phyloP scores from a whole-genome alignment of 2,797 vertebrate genomes.

The Dendrocincla fuliginosa region DNA sequence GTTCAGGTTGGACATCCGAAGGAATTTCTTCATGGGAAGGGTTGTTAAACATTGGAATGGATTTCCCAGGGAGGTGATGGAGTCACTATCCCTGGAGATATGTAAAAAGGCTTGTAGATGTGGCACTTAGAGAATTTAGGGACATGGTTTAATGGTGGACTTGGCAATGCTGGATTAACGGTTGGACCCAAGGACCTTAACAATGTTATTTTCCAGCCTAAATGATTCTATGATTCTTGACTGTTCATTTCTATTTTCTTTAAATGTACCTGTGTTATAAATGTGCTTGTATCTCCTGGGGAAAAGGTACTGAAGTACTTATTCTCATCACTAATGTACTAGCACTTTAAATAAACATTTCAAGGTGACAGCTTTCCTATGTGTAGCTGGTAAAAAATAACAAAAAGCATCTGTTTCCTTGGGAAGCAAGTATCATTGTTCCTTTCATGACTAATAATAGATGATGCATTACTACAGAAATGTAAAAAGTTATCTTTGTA shows the following conservation, averaged over 20 bases:
- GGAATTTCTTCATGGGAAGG: background rate
- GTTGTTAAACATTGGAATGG: background rate
- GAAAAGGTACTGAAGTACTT: background rate
- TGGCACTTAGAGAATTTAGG: background rate
- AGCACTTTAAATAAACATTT: slow-evolving; percentile 3
- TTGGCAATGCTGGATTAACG: background rate
- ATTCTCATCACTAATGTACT: background rate
- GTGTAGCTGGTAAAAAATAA: background rate
- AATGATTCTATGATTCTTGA: background rate
- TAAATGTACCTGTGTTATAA: background rate
- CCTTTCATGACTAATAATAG: background rate
- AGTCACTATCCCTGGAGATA: background rate
- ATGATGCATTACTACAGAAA: background rate
- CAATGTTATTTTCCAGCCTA: background rate
- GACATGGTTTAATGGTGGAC: background rate
- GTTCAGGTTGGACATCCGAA: background rate
- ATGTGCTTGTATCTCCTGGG: background rate
- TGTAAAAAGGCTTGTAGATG: background rate
- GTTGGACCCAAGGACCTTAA: background rate
- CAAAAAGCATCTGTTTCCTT: background rate
- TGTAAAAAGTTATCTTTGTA: background rate
- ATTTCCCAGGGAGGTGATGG: background rate
- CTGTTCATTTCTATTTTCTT: background rate
- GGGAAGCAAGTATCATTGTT: background rate
- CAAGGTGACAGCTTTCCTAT: background rate